Base-by-base conservation (phyloP, 2,113 vertebrate species). In the Dermatemys mawii region DNA sequence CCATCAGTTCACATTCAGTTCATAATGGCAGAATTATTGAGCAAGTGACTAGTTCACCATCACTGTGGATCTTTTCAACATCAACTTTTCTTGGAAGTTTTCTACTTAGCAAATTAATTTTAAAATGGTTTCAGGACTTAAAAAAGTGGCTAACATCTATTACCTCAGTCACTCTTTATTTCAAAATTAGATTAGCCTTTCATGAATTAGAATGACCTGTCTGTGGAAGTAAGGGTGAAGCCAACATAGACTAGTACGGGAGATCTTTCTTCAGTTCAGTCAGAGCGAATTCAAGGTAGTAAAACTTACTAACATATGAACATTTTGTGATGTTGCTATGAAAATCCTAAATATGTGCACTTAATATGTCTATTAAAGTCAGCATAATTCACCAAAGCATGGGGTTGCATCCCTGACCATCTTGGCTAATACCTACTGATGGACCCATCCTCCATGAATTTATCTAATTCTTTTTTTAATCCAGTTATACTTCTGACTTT, bases 1-100 rank as follows among this genome's bases (percentile, higher is more conserved):
- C 88, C 94, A 84, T 96, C 96, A 95, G 88, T 81, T 94, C 93
- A 93, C 89, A 89, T 90, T 97, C 91, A 96, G 87, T 87, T 88
- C 84, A 70, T 86, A 67, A 95, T 75, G 82, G 81, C 85, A 97
- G 86, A 96, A 94, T 96, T 90, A 93, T 83, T 93, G 91, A 93
- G 57, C 29, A 50, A 80, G 54, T 78, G 48, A 92, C 88, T 92
- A 32, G n/a, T 92, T 95, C 90, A 70, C 73, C 90, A 60, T 92
- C 50, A 13, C 55, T 86, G 91, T 91, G 55, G 80, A 50, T 90
- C 83, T 94, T 95, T 95, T 81, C 92, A 93, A 91, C 92, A 91
- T 96, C 84, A 92, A 76, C 26, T 85, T 75, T 91, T 93, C 51
- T 57, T 57, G 11, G 48, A 19, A 53, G 35, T 88, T 80, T 96